Evolutionary conservation across 1,140 invertebrate species (phyloP), one percentile per base, ranked within the genome.

Genomic region (Apis florea): DNA sequence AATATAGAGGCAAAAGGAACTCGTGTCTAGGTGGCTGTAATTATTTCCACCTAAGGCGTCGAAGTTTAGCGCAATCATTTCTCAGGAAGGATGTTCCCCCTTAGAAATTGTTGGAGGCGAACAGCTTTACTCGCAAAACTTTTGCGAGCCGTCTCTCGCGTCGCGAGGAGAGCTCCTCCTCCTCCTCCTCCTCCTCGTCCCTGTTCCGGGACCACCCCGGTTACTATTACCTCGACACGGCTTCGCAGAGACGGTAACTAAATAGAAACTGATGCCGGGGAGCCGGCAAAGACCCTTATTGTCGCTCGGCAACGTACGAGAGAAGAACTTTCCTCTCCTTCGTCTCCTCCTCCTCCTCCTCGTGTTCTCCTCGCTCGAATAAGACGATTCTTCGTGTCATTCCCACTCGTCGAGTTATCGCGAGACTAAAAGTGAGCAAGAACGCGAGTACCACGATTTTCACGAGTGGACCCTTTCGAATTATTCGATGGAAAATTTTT

Each of bases 321-420:
- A 80, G 86, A 87, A 87, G 89, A 88, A 90, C 78, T 90, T 90
- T 90, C 85, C 86, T 88, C 85, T 74, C 85, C 86, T 82, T 81
- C 86, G 84, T 88, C 85, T 86, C 79, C 83, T 90, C 90, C 85
- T 86, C 87, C 85, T 72, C 84, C 86, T 82, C 31, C 31, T 81
- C 86, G 83, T 88, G 3, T 83, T 86, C 79, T 81, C 83, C 82
- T 83, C 82, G 77, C 83, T 88, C 88, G 91, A 92, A 90, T 91
- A 91, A 91, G 91, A 90, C 91, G 90, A 92, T 91, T 92, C 91
- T 91, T 92, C 89, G 87, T 88, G 90, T 92, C 89, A 89, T 89
- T 88, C 87, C 40, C 80, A 72, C 86, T 80, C 77, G 31, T 58
- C 76, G 40, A 78, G 51, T 72, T 63, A 59, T 75, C 89, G 76